These are phyloP conservation scores for Corvus moneduloides DNA, from an alignment of 2,113 vertebrate species.

Conservation along the genomic window DNA sequence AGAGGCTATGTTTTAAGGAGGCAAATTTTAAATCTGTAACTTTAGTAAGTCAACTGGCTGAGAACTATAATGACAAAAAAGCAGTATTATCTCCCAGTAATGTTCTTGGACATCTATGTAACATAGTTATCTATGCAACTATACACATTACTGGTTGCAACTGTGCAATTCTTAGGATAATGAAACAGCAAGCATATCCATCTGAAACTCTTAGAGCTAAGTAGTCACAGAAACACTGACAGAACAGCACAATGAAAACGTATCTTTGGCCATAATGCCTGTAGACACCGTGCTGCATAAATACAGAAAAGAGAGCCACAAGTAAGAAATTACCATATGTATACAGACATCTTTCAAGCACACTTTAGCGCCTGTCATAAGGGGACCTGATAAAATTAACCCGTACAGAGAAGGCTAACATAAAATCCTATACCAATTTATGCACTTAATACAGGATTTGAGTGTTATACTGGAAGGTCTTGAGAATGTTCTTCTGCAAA, in stretches of 20 bases:
- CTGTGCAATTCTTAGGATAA: neutral
- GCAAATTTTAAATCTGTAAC: neutral
- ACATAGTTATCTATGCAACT: neutral
- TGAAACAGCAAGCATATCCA: neutral
- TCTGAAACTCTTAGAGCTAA: neutral
- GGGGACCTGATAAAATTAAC: slow-evolving; percentile 44
- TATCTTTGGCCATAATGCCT: neutral
- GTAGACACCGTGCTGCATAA: neutral
- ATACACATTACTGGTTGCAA: neutral
- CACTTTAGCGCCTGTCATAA: slow-evolving; percentile 56
- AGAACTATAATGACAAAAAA: neutral
- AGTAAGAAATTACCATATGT: slow-evolving; percentile 59
- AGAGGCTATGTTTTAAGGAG: neutral
- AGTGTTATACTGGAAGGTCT: slow-evolving; percentile 49
- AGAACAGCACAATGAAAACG: neutral
- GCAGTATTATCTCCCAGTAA: neutral
- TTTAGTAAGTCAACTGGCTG: neutral
- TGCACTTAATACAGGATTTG: slow-evolving; percentile 46
- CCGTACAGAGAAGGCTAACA: slow-evolving; percentile 21
- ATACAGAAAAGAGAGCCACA: slow-evolving; percentile 10
- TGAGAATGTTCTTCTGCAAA: slow-evolving; percentile 59
- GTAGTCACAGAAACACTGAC: neutral
- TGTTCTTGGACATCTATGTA: neutral
- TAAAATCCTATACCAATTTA: slow-evolving; percentile 56
- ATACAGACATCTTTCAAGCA: slow-evolving; percentile 55